Percentiles rank a stretch among this genome's conserved stretches.
These are phyloP conservation scores for Halesus radiatus DNA, from an alignment of 1,140 invertebrate genomes.

Conservation along the genomic window DNA sequence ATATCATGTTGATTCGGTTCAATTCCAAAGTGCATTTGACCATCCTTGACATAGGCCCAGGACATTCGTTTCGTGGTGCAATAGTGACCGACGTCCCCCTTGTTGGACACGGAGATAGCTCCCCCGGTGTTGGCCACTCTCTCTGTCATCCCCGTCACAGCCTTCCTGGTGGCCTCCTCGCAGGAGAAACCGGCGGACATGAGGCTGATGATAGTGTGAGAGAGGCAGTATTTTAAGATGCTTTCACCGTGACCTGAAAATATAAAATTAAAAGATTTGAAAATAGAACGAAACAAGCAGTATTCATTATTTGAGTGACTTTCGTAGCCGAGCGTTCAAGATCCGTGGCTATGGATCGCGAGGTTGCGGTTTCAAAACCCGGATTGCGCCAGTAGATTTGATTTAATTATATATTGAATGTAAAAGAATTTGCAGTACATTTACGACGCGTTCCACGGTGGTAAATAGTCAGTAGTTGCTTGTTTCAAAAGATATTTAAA, in stretches of 20 bases:
- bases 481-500: no score
- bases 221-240: slow-evolving; percentile 77
- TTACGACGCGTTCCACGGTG: no score
- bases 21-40: slow-evolving; percentile 72
- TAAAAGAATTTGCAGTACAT: no score
- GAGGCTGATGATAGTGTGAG: slow-evolving; percentile 73
- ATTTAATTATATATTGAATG: no score
- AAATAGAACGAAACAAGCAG: no score
- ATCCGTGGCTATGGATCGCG: no score
- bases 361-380: no score
- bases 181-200: slow-evolving; percentile 70
- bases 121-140: slow-evolving; percentile 76
- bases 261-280: no score
- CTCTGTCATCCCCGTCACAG: slow-evolving; percentile 72
- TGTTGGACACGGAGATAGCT: slow-evolving; percentile 75
- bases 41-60: slow-evolving; percentile 75
- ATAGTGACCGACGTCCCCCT: slow-evolving; percentile 74
- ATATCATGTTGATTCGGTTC: slow-evolving; percentile 43
- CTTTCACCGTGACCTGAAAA: slow-evolving; percentile 78
- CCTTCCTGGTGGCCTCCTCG: slow-evolving; percentile 70
- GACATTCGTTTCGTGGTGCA: slow-evolving; percentile 79
- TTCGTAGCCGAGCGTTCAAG: no score
- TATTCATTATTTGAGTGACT: not conserved
- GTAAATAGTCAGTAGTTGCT: no score
- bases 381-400: no score